A percentile compares a stretch with the other conserved stretches of the same genome.
phyloP scores from a whole-genome alignment of 1,140 invertebrate genomes.

The Stenopsyche tienmushanensis region DNA sequence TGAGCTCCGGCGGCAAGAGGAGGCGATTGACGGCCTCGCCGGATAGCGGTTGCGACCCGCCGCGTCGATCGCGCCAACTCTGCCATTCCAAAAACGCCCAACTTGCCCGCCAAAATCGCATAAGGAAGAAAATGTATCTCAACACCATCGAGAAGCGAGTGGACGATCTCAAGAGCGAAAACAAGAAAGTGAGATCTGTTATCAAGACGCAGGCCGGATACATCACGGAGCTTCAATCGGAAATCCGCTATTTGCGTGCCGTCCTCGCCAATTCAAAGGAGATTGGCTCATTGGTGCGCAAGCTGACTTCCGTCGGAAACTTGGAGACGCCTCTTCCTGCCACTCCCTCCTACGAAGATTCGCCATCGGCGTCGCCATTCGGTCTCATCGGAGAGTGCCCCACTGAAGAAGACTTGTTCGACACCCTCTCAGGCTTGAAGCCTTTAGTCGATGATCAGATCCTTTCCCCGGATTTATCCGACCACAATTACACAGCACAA shows the following conservation, averaged over 20 bases:
- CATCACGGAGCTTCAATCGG: constrained; percentile 50
- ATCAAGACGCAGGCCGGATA: constrained; percentile 51
- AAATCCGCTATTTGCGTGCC: constrained; percentile 55
- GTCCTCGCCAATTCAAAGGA: constrained; percentile 55
- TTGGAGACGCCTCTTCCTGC: not conserved
- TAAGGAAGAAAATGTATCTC: constrained; percentile 58
- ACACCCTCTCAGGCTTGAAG: not conserved
- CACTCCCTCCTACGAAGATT: constrained; percentile 17
- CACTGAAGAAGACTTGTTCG: not conserved
- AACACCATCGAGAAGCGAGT: constrained; percentile 54
- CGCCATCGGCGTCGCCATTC: constrained; percentile 25
- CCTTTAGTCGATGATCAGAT: not conserved
- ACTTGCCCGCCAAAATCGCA: constrained; percentile 58
- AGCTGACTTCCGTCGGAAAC: constrained; percentile 6
- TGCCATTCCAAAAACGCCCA: constrained; percentile 49
- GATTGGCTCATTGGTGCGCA: constrained; percentile 50
- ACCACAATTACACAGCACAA: constrained; percentile 42
- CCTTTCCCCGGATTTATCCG: constrained; percentile 21
- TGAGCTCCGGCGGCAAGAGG: no score
- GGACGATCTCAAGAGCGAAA: constrained; percentile 48
- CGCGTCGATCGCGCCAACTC: not conserved
- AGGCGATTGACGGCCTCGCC: no score
- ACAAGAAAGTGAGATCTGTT: constrained; percentile 49
- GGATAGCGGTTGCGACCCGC: not conserved
- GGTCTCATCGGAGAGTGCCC: constrained; percentile 9